A percentile compares a stretch with the other conserved stretches of the same genome.
Evolutionary conservation across 2,888 invertebrate genomes (phyloP).

Genomic region (Xanthorhoe spadicearia): DNA sequence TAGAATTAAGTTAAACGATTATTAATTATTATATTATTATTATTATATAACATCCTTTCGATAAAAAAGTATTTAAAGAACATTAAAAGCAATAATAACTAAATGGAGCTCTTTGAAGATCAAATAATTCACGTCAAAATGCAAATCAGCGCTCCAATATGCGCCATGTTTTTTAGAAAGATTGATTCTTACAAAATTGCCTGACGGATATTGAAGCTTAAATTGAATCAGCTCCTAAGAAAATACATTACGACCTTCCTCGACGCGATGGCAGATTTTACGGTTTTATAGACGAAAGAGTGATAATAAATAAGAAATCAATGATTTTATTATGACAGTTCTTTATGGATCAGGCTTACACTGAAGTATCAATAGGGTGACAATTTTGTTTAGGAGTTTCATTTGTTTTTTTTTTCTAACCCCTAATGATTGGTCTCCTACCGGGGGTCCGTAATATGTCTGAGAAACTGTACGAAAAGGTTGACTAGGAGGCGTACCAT

Average conservation of each 20-base stretch:
- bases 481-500: no score
- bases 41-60: no score
- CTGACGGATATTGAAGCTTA: constrained; percentile 12
- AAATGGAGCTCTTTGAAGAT: no score
- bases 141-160: not conserved
- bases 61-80: no score
- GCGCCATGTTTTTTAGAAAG: not conserved
- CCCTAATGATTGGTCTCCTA: no score
- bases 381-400: no score
- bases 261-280: not conserved
- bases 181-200: constrained; percentile 1
- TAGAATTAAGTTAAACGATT: no score
- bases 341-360: not conserved
- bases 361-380: not conserved
- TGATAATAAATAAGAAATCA: not conserved
- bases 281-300: not conserved
- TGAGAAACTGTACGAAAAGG: no score
- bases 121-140: not conserved
- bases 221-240: constrained; percentile 14
- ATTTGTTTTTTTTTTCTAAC: no score
- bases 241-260: constrained; percentile 5
- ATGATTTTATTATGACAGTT: not conserved
- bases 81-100: no score
- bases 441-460: no score
- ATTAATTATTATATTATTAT: no score